phyloP scores from a whole-genome alignment of 2,797 vertebrate genomes.

The Arnoldichthys spilopterus region DNA sequence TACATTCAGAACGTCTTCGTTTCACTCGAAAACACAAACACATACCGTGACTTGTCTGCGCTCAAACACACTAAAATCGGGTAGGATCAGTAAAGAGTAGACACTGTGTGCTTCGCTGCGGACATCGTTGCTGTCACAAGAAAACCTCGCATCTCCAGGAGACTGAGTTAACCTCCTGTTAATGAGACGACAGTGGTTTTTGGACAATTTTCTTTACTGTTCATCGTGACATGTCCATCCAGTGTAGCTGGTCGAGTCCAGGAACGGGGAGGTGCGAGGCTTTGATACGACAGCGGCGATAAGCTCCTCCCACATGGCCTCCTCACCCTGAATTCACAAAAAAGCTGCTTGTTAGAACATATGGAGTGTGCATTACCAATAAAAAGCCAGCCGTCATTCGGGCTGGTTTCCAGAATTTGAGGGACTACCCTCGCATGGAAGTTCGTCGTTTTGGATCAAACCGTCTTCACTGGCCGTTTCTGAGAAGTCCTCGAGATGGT shows the following conservation, averaged over 20 bases:
- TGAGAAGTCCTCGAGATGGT: conserved; percentile 62
- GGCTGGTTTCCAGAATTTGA: conserved; percentile 76
- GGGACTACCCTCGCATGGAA: conserved; percentile 67
- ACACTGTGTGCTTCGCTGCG: conserved; percentile 38
- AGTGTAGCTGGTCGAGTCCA: neutral
- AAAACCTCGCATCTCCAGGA: neutral
- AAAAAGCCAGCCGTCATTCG: conserved; percentile 69
- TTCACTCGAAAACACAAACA: neutral
- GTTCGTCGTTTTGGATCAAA: conserved; percentile 61
- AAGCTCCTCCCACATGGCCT: conserved; percentile 23
- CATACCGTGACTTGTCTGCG: neutral
- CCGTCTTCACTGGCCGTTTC: conserved; percentile 58
- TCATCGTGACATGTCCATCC: neutral
- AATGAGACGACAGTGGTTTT: too few relatives aligned
- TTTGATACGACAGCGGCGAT: neutral
- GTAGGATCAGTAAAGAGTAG: conserved; percentile 28
- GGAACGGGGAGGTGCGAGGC: neutral
- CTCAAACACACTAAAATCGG: conserved; percentile 56
- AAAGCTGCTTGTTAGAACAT: conserved; percentile 42
- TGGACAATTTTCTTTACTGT: too few relatives aligned
- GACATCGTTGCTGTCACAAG: neutral
- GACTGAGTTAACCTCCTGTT: too few relatives aligned
- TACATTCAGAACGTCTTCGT: conserved; percentile 20
- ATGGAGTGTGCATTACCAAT: conserved; percentile 45
- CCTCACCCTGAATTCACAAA: conserved; percentile 42